Conservation (phyloP, 2,888 invertebrate species). For the Hybos culiciformis region DNA sequence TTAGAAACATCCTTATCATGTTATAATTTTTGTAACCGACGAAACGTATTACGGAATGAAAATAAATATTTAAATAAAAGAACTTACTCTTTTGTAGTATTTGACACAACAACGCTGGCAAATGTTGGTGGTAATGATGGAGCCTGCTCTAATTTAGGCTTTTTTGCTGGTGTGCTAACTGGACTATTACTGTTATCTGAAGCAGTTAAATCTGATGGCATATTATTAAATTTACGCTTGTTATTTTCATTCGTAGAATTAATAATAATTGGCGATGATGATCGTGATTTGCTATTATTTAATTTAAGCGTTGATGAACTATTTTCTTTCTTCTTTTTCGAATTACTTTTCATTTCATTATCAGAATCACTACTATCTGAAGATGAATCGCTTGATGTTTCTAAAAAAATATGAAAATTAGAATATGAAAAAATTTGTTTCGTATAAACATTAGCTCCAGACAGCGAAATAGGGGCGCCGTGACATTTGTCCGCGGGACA, state of each 20-base stretch:
- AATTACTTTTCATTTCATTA: conserved; percentile 43
- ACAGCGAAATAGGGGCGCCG: too few relatives aligned
- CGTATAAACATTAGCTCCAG: too few relatives aligned
- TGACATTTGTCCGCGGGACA: too few relatives aligned
- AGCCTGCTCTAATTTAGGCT: conserved; percentile 27
- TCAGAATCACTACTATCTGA: conserved; percentile 59
- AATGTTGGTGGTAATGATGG: conserved; percentile 32
- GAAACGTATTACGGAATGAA: background rate
- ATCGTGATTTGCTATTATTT: conserved; percentile 26
- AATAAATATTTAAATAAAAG: background rate
- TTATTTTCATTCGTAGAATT: conserved; percentile 20
- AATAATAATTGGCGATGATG: conserved; percentile 33
- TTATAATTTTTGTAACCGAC: background rate
- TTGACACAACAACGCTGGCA: conserved; percentile 28
- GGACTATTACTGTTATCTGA: conserved; percentile 35
- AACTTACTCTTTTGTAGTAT: conserved; percentile 30
- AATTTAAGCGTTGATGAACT: conserved; percentile 12
- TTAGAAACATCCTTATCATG: background rate
- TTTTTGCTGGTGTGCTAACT: conserved; percentile 32
- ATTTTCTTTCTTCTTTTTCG: conserved; percentile 32
- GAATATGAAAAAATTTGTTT: too few relatives aligned
- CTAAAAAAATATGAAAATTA: too few relatives aligned
- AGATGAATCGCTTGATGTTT: conserved; percentile 56
- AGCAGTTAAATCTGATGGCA: conserved; percentile 33
- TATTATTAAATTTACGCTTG: conserved; percentile 30